Percentiles rank a stretch among this genome's conserved stretches.
Evolutionary conservation across 1,140 invertebrate genomes (phyloP).

Genomic region (Diabrotica undecimpunctata): DNA sequence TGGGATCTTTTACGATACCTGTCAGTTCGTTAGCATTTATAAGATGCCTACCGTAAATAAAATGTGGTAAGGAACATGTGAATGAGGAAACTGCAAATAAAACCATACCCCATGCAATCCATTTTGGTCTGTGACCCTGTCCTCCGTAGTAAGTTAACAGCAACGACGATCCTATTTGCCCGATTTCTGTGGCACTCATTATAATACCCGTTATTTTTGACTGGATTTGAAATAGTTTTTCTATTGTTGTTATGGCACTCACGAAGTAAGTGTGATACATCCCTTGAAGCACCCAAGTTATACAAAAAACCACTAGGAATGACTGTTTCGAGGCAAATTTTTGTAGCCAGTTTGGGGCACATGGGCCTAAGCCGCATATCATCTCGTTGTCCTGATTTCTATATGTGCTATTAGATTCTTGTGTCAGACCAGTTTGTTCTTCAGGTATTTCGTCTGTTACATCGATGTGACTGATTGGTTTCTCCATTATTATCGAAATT

Average conservation of each 20-base stretch:
- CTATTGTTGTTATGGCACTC: slow-evolving; percentile 93
- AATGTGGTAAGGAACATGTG: slow-evolving; percentile 80
- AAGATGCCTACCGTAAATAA: slow-evolving; percentile 72
- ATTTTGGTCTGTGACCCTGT: slow-evolving; percentile 89
- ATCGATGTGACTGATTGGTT: slow-evolving; percentile 24
- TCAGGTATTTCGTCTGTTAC: slow-evolving; percentile 31
- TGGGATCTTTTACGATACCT: slow-evolving; percentile 38
- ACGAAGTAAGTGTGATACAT: slow-evolving; percentile 96
- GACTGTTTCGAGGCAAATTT: slow-evolving; percentile 82
- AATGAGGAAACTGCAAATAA: slow-evolving; percentile 84
- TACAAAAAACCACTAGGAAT: slow-evolving; percentile 83
- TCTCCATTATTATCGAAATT: slow-evolving; percentile 7
- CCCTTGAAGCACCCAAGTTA: slow-evolving; percentile 86
- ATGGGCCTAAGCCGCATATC: slow-evolving; percentile 68
- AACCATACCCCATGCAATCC: slow-evolving; percentile 92
- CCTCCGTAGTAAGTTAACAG: slow-evolving; percentile 91
- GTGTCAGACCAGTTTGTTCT: slow-evolving; percentile 36
- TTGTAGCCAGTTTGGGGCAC: slow-evolving; percentile 67
- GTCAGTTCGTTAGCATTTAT: slow-evolving; percentile 60
- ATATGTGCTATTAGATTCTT: slow-evolving; percentile 21
- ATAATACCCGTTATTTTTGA: slow-evolving; percentile 92
- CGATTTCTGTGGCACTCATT: slow-evolving; percentile 91
- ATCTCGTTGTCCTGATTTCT: slow-evolving; percentile 48
- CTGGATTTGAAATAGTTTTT: slow-evolving; percentile 93
- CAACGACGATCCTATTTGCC: slow-evolving; percentile 85